Base-by-base conservation (phyloP, 1,140 invertebrate genomes). In the Apis dorsata region DNA sequence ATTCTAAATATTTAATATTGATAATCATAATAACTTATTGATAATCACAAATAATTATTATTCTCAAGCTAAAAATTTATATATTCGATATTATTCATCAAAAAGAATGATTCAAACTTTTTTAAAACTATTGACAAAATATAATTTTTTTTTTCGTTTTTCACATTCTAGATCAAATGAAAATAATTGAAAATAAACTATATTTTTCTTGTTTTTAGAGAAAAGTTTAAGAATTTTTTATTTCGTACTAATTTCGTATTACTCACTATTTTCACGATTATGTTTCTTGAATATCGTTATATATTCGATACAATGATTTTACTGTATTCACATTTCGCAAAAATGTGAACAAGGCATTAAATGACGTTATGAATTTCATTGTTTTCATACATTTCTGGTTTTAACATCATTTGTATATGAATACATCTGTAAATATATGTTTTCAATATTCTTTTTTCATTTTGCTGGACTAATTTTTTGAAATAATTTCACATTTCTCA, bases 261-360 rank as follows among this genome's bases (percentile, higher is more conserved):
- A 24, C 59, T 53, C 49, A n/a, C 11, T 51, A 2, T 72, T 77
- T 82, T 69, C 62, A 74, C 71, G 8, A 7, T 8, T 19, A 1
- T 57, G 34, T 5, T 9, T 63, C 13, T 77, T 49, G 21, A 69
- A 57, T 21, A 77, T 53, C 17, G 24, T 81, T 60, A 17, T 21
- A 21, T n/a, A 17, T 34, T 76, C 19, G n/a, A 13, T n/a, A 19
- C n/a, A 68, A 55, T 60, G 51, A 57, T 66, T 80, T 73, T 65
- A 63, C 51, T 44, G 24, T 51, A 53, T 69, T 19, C 76, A 60
- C 7, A 34, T 34, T 44, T 13, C 21, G 19, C 13, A 1, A 21
- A 7, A 44, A 51, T 4, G 34, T 19, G 8, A 60, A 21, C 55
- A 17, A 60, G 55, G 34, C 55, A 9, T 34, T 1, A 34, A 0